Conservation (phyloP, 2,888 invertebrate genomes). For the Philereme transversata region DNA sequence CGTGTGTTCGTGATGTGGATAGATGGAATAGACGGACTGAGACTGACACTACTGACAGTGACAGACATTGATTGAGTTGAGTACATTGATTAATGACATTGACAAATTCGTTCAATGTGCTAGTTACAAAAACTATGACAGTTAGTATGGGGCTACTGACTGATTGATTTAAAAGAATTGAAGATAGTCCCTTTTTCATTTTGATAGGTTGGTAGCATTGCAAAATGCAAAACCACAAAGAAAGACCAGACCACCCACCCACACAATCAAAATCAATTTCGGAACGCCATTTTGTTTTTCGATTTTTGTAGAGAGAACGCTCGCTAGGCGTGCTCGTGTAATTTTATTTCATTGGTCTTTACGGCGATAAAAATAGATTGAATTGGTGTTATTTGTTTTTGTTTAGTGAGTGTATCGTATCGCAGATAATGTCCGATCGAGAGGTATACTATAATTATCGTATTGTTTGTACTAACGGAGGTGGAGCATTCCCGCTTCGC, state of each 20-base stretch:
- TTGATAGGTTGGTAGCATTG: too few relatives aligned
- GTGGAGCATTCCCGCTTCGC: conserved; percentile 55
- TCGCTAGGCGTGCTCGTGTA: conserved; percentile 51
- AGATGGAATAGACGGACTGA: too few relatives aligned
- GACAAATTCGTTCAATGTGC: conserved; percentile 1
- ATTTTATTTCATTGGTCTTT: conserved; percentile 55
- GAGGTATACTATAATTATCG: conserved; percentile 73
- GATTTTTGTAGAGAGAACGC: conserved; percentile 51
- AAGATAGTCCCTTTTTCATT: too few relatives aligned
- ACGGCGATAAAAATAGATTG: conserved; percentile 61
- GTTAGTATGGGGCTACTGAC: too few relatives aligned
- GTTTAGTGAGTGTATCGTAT: conserved; percentile 52
- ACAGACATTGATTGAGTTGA: conserved; percentile 1
- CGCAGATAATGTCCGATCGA: conserved; percentile 75
- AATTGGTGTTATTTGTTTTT: conserved; percentile 58
- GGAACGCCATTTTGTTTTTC: conserved; percentile 71
- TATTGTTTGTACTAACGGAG: conserved; percentile 46
- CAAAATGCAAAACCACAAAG: too few relatives aligned
- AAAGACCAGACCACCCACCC: too few relatives aligned
- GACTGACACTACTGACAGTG: background rate
- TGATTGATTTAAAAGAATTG: too few relatives aligned
- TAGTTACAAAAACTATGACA: too few relatives aligned
- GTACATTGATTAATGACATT: conserved; percentile 37
- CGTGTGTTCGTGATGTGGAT: conserved; percentile 31
- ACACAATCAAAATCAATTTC: background rate